Evolutionary conservation across 2,113 vertebrate genomes (phyloP).

Genomic region (Ochotona curzoniae): DNA sequence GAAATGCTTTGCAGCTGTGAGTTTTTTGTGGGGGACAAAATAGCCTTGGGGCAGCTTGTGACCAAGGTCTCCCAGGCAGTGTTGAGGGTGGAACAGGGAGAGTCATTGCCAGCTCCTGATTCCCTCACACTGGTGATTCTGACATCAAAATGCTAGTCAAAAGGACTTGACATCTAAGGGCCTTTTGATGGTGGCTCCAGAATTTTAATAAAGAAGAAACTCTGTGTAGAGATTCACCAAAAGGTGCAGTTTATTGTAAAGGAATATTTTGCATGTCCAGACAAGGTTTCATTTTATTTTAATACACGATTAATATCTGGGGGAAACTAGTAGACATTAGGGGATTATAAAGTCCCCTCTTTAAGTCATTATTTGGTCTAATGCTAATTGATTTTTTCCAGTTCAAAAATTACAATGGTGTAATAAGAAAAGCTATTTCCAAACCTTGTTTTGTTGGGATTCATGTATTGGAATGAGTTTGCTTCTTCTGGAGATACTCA

Average conservation of each 20-base stretch:
- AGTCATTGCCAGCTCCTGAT: background rate
- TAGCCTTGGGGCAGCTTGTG: background rate
- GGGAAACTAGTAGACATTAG: background rate
- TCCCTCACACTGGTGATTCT: fast-evolving
- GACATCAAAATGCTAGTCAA: background rate
- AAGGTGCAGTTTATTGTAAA: background rate
- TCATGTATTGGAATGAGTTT: background rate
- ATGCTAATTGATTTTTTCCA: background rate
- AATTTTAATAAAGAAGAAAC: background rate
- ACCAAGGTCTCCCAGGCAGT: background rate
- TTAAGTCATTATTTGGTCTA: background rate
- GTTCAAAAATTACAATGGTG: background rate
- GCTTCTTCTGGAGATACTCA: conserved; percentile 33
- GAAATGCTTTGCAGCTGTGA: background rate
- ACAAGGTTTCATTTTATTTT: background rate
- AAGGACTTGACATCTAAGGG: background rate
- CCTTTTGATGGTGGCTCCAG: background rate
- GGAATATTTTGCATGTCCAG: background rate
- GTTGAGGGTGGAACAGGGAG: background rate
- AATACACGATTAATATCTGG: background rate
- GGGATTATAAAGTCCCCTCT: background rate
- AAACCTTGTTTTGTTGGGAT: background rate
- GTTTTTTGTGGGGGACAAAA: background rate
- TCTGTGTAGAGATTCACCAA: background rate
- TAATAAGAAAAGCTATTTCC: background rate